These are phyloP conservation scores for Orestias chungarensis DNA, from an alignment of 2,797 vertebrate genomes.

Conservation along the genomic window DNA sequence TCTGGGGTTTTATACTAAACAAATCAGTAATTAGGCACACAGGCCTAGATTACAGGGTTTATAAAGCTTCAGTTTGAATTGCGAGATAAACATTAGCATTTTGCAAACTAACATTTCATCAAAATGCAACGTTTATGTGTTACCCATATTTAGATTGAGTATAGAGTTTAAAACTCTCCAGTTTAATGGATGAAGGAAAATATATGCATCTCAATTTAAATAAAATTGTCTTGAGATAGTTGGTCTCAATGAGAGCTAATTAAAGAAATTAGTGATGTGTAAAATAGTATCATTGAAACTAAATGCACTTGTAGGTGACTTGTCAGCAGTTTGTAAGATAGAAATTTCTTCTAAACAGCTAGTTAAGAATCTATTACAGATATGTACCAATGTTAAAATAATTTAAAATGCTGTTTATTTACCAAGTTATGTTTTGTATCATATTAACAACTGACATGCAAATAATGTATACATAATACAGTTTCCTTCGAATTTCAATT, in stretches of 20 bases:
- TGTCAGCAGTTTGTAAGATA: background rate
- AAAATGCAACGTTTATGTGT: background rate
- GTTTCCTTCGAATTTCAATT: background rate
- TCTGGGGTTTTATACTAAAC: background rate
- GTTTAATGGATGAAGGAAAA: constrained; percentile 21
- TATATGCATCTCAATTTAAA: background rate
- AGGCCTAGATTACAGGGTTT: background rate
- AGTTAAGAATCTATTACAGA: background rate
- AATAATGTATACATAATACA: background rate
- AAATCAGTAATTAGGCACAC: background rate
- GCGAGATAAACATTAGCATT: background rate
- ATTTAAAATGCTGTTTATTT: background rate
- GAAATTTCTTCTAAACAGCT: background rate
- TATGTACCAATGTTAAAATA: background rate
- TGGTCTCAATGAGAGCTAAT: constrained; percentile 1
- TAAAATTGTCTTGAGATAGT: background rate
- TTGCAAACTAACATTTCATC: background rate
- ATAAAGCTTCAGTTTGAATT: background rate
- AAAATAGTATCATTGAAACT: background rate
- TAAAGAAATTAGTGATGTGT: background rate
- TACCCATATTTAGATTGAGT: background rate
- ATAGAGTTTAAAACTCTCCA: background rate
- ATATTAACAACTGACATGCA: background rate
- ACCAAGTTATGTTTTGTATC: background rate
- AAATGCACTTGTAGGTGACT: background rate